Evolutionary conservation across 2,888 invertebrate species (phyloP).

Genomic region (Dicranocentrus wangi): DNA sequence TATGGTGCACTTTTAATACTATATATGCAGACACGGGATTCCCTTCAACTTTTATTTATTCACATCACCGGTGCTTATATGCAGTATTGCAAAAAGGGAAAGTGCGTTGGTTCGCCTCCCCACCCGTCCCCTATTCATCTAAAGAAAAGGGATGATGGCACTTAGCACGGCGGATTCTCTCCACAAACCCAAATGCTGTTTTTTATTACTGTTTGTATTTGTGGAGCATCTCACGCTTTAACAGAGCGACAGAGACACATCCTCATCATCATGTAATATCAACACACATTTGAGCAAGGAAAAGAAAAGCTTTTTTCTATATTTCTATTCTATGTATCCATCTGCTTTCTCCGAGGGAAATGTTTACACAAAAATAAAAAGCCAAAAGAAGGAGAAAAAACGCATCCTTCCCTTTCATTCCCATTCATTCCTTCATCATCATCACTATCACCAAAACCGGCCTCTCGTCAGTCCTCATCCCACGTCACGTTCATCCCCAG

Average conservation of each 20-base stretch:
- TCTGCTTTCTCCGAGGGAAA: conserved; percentile 23
- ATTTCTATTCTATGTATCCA: background rate
- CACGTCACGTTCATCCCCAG: conserved; percentile 30
- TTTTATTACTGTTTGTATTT: conserved; percentile 22
- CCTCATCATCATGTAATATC: background rate
- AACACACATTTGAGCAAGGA: background rate
- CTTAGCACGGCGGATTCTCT: background rate
- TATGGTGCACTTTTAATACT: conserved; percentile 12
- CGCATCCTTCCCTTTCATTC: conserved; percentile 5
- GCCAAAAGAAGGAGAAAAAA: conserved; percentile 21
- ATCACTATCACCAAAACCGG: conserved; percentile 18
- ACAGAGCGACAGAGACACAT: background rate
- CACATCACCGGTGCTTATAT: background rate
- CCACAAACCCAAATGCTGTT: conserved; percentile 1
- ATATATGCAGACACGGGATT: conserved; percentile 1
- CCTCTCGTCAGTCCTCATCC: conserved; percentile 14
- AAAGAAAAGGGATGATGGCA: conserved; percentile 19
- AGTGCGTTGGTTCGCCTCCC: background rate
- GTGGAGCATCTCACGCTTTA: background rate
- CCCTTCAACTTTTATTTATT: conserved; percentile 16
- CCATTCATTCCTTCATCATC: conserved; percentile 22
- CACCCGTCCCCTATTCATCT: background rate
- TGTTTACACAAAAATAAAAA: conserved; percentile 60
- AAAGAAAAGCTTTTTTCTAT: background rate
- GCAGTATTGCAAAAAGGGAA: background rate